These are phyloP conservation scores for Anneissia japonica DNA, from an alignment of 35 echinoderm and acorn worm species.

Conservation along the genomic window DNA sequence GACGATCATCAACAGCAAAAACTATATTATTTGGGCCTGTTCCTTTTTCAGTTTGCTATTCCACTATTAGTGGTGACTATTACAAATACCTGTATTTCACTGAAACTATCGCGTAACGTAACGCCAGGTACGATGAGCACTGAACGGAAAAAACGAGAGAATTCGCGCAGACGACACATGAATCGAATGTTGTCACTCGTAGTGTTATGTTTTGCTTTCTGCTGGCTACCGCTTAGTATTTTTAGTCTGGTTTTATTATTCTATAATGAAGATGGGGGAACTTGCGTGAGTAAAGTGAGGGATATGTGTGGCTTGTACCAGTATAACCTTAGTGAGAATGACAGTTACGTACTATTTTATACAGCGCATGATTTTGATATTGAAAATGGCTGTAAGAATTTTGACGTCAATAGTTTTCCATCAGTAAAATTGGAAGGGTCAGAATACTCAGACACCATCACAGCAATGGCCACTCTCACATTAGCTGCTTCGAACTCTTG, in stretches of 20 bases:
- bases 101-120: conserved; percentile 67
- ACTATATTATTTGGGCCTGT: conserved; percentile 55
- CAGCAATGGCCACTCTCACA: not conserved
- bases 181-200: conserved; percentile 87
- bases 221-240: conserved; percentile 77
- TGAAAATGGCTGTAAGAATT: not conserved
- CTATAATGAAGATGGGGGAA: not conserved
- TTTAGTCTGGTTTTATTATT: conserved; percentile 7
- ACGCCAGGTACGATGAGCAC: conserved; percentile 58
- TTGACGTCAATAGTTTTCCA: not conserved
- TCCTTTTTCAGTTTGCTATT: conserved; percentile 73
- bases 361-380: not conserved
- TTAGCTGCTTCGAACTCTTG: conserved; percentile 30
- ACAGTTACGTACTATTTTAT: not conserved
- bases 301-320: not conserved
- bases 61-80: conserved; percentile 63
- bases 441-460: not conserved
- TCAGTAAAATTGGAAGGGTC: not conserved
- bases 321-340: not conserved
- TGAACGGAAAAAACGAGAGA: conserved; percentile 67
- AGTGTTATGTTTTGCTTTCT: conserved; percentile 73
- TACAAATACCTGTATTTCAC: conserved; percentile 63
- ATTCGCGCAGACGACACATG: conserved; percentile 53
- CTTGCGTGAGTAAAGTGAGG: not conserved
- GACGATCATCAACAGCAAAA: not conserved